phyloP scores from a whole-genome alignment of 2,113 vertebrate genomes.

The Dromaius novaehollandiae region DNA sequence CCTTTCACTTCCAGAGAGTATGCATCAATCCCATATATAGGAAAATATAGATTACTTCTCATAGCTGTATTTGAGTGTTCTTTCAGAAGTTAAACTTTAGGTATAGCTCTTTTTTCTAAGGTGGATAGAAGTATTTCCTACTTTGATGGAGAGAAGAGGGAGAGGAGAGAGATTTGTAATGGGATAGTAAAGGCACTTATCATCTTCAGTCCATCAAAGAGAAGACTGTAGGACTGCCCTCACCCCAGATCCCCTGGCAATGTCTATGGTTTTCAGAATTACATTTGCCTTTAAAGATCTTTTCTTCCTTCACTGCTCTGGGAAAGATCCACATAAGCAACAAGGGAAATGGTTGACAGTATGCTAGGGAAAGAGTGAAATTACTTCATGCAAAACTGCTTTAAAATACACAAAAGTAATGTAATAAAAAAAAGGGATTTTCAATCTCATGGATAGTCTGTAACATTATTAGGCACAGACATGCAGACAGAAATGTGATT shows the following conservation, averaged over 20 bases:
- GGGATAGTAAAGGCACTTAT: not conserved
- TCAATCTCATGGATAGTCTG: not conserved
- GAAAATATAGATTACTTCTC: not conserved
- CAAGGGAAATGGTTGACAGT: not conserved
- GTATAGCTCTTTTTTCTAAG: not conserved
- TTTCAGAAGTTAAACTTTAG: not conserved
- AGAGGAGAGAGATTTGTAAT: not conserved
- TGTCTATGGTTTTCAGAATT: not conserved
- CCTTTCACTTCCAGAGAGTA: not conserved
- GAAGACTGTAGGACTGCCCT: not conserved
- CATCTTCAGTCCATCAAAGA: not conserved
- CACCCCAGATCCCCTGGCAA: not conserved
- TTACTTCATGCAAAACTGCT: conserved; percentile 3
- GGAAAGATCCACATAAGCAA: not conserved
- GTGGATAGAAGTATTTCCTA: not conserved
- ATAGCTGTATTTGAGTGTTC: not conserved
- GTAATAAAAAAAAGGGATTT: not conserved
- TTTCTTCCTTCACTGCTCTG: not conserved
- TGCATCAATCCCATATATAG: not conserved
- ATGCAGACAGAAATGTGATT: not conserved
- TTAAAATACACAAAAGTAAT: conserved; percentile 10
- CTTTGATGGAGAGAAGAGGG: not conserved
- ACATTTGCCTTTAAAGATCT: conserved; percentile 2
- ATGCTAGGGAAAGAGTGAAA: not conserved
- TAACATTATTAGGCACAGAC: not conserved